Base-by-base conservation (phyloP, 2,797 vertebrate genomes). In the Alcedo atthis region DNA sequence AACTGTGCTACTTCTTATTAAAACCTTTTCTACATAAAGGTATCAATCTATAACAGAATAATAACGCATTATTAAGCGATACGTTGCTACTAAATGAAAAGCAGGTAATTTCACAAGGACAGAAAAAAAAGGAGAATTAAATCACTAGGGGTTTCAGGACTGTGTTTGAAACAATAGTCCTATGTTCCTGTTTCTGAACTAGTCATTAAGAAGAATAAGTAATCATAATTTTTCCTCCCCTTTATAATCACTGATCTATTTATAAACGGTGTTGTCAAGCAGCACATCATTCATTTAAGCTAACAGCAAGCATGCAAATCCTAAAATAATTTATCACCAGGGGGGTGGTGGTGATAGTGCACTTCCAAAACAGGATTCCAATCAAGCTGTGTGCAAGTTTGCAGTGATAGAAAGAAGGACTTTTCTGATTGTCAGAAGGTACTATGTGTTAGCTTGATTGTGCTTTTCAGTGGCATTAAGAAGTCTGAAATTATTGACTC, bases 211-310 rank as follows among this genome's bases (percentile, higher is more conserved):
- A 89, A 77, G 90, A 95, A 96, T 84, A 84, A 74, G 53, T 70
- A 88, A 94, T 92, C 55, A 75, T 92, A 81, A 91, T 96, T 97
- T 97, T 92, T 55, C 93, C 77, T 92, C 62, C 73, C 32, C 55
- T 93, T 96, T 95, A 51, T 88, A 79, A 95, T 89, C 96, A 83
- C 51, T 73, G 71, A 92, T 90, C 51, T 37, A 68, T 88, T 84
- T 85, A 87, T 86, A 7, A 63, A 86, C 92, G 94, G 82, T 69
- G 42, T 62, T 92, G 63, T 84, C 68, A 57, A 82, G 40, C 43
- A 81, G 68, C 25, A 64, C 79, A 89, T 87, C 45, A 80, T 93
- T 94, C 70, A 66, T 83, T 64, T 90, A 91, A 85, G 62, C 71
- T 76, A 90, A 92, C 49, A 62, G 28, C 76, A 92, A 54, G 37